These are phyloP conservation scores for Sarcophaga variegata DNA, from an alignment of 2,888 invertebrate species.

Conservation along the genomic window DNA sequence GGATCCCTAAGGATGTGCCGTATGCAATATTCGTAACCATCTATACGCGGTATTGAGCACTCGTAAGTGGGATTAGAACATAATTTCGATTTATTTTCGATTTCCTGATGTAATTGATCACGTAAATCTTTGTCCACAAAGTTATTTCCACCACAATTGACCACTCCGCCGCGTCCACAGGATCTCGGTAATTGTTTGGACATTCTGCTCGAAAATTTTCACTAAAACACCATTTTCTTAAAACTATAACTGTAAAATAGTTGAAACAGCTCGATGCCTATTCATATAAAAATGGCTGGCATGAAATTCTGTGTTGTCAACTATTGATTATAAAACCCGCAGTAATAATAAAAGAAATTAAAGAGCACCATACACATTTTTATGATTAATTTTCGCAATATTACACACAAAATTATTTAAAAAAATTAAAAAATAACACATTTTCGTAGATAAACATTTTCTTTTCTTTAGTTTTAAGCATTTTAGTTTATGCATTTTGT, in stretches of 20 bases:
- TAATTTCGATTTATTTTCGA: constrained; percentile 84
- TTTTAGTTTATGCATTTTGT: too few species aligned
- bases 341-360: neutral
- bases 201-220: constrained; percentile 9
- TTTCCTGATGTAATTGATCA: constrained; percentile 85
- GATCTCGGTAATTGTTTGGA: constrained; percentile 58
- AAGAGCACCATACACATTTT: neutral
- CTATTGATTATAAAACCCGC: neutral
- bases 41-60: constrained; percentile 86
- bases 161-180: constrained; percentile 62
- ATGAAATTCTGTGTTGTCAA: neutral
- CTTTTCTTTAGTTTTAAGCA: too few species aligned
- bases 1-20: constrained; percentile 93
- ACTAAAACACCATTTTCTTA: neutral
- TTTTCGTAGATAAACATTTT: too few species aligned
- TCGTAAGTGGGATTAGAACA: constrained; percentile 86
- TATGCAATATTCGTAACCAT: constrained; percentile 89
- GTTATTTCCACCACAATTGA: constrained; percentile 64
- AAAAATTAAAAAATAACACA: too few species aligned
- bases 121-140: constrained; percentile 79
- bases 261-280: neutral
- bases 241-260: neutral
- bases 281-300: neutral
- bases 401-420: too few species aligned
- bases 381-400: too few species aligned